Evolutionary conservation across 2,888 invertebrate species (phyloP), one percentile per base, ranked within the genome.

Genomic region (Auanema sp.): DNA sequence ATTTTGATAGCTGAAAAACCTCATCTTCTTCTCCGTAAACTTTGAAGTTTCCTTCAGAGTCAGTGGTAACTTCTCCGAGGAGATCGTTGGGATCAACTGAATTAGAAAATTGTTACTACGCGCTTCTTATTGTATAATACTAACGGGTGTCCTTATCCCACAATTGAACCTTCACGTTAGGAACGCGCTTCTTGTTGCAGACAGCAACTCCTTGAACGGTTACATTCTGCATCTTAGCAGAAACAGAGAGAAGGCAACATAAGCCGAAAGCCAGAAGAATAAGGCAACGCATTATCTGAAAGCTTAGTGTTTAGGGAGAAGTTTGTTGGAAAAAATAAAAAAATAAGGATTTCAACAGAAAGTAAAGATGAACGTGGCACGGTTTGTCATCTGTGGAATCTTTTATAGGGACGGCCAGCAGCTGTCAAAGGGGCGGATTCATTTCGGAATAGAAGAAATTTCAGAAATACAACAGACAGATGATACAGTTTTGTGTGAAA

Each of bases 11-110:
- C n/a, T 24, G 6, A 58, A 23, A 8, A 12, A 67, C 65, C 65
- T 77, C 76, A 43, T 77, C 75, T 47, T 77, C 73, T 58, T 71
- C 66, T 49, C 76, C 76, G 65, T 59, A 72, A 52, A 77, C 24
- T 43, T 66, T 62, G 67, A 77, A 77, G 50, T 73, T 71, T 50
- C 76, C 76, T 54, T 77, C 72, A 49, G 60, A 62, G 62, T 77
- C 75, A 58, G 76, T 75, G 54, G 69, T 68, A 1, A 72, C 71
- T n/a, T 58, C 50, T 41, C 66, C 65, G 24, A 77, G 66, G 21
- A 71, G 68, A 54, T 77, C 76, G 58, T 77, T 71, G 47, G 75
- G 76, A 55, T 76, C 76, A 40, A 76, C 76, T 76, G 59, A 60
- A 71, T 65, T 18, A 5, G 47, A 21, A 47, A 16, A 47, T 5